Base-by-base conservation (phyloP, 2,888 invertebrate species). In the Drosophila ochracea region DNA sequence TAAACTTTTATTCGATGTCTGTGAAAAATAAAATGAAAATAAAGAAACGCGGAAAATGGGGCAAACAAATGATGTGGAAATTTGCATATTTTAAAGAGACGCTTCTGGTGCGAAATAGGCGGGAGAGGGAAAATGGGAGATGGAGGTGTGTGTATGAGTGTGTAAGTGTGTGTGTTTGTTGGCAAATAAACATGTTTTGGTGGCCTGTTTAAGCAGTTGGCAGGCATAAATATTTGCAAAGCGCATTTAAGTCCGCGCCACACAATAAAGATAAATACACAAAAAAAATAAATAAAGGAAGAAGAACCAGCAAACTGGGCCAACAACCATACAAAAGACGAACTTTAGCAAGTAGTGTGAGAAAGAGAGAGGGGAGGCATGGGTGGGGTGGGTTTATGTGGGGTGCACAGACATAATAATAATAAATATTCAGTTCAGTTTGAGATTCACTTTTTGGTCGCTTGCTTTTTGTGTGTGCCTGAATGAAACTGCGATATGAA, bases 171-270 rank as follows among this genome's bases (percentile, higher is more conserved):
- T 61, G 58, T 74, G 61, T 61, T 37, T 83, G 75, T 71, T 65
- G 79, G 61, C 71, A 88, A 78, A 85, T 82, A 85, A 85, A 75
- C 84, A 85, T 90, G 89, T 85, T 85, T 82, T 85, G 67, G 69
- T 57, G 74, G 58, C 73, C 69, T 62, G 65, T 69, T 73, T 68
- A 81, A 88, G 76, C 81, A 74, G 81, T 88, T 85, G 82, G 76
- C 72, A 73, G 81, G 73, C 87, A 90, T 87, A 90, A 87, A 87
- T 90, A 90, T 86, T 80, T 76, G 90, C 76, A 90, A 90, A 87
- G 90, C 89, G 90, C 87, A 90, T 90, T 83, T 87, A 90, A 87
- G 91, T 25, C 89, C 75, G 80, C 60, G 72, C 67, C 80, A 74
- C 89, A 89, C 80, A 83, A 89, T 79, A 85, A 83, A 86, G 78